Percentiles rank a stretch among this genome's conserved stretches.
Evolutionary conservation across 2,113 vertebrate species (phyloP).

Genomic region (Halichoerus grypus): DNA sequence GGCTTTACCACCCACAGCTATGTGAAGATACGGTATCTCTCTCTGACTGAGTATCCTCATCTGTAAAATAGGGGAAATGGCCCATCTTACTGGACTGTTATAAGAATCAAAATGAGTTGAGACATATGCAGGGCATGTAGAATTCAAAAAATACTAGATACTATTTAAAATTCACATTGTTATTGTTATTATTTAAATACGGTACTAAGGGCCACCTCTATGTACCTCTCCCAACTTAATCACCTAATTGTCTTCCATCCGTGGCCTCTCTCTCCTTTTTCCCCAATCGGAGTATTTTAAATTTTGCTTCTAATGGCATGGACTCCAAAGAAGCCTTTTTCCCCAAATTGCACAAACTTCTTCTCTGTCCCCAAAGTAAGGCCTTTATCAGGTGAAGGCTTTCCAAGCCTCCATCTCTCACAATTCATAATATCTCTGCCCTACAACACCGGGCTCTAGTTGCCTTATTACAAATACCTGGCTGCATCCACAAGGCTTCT

Average conservation of each 20-base stretch:
- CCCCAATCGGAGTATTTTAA: not conserved
- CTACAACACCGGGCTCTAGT: not conserved
- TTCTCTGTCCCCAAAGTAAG: not conserved
- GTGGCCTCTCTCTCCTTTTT: not conserved
- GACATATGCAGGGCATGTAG: not conserved
- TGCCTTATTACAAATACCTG: not conserved
- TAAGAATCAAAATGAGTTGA: not conserved
- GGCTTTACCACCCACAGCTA: not conserved
- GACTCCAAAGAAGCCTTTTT: not conserved
- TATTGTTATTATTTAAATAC: not conserved
- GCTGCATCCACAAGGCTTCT: not conserved
- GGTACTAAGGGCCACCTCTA: not conserved
- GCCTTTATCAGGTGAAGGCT: not conserved
- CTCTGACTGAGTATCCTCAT: not conserved
- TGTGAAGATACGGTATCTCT: not conserved
- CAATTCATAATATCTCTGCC: not conserved
- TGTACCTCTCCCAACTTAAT: not conserved
- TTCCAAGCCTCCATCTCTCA: not conserved
- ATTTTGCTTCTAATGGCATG: slow-evolving; percentile 10
- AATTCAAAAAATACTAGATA: not conserved
- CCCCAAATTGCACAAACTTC: not conserved
- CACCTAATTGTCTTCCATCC: not conserved
- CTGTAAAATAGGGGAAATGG: not conserved
- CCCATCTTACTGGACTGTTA: not conserved
- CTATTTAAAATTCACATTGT: not conserved